phyloP scores from a whole-genome alignment of 2,797 vertebrate species.

The Phataginus tricuspis region DNA sequence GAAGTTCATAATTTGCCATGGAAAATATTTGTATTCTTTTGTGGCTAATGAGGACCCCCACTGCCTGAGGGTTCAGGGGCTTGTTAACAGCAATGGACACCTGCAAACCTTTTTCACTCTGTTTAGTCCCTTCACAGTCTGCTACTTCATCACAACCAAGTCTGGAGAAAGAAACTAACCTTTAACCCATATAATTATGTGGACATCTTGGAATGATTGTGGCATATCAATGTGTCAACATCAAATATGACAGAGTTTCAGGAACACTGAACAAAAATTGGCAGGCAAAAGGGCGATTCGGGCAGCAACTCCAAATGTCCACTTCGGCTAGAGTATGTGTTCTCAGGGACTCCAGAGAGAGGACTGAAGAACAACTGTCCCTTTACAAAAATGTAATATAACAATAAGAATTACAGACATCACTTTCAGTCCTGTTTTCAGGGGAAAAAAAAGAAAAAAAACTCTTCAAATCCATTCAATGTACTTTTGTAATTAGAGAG shows the following conservation, averaged over 20 bases:
- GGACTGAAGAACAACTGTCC: neutral
- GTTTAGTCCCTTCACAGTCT: neutral
- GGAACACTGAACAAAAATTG: neutral
- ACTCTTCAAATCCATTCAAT: neutral
- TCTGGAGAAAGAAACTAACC: neutral
- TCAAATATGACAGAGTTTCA: slow-evolving; percentile 9
- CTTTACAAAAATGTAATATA: neutral
- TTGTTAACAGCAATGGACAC: neutral
- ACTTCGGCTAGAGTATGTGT: neutral
- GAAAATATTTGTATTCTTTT: neutral
- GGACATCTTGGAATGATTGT: neutral
- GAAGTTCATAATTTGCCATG: neutral
- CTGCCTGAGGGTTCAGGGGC: neutral
- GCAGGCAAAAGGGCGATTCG: neutral
- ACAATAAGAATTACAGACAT: slow-evolving; percentile 28
- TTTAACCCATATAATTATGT: neutral
- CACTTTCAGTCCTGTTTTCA: neutral
- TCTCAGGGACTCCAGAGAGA: neutral
- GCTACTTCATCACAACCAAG: neutral
- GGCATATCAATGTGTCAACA: neutral
- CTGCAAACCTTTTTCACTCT: neutral
- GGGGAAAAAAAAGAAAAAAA: neutral
- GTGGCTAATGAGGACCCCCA: neutral
- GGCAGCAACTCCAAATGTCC: neutral
- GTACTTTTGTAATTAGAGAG: slow-evolving; percentile 41